phyloP scores from a whole-genome alignment of 2,888 invertebrate species.

The Patella depressa region DNA sequence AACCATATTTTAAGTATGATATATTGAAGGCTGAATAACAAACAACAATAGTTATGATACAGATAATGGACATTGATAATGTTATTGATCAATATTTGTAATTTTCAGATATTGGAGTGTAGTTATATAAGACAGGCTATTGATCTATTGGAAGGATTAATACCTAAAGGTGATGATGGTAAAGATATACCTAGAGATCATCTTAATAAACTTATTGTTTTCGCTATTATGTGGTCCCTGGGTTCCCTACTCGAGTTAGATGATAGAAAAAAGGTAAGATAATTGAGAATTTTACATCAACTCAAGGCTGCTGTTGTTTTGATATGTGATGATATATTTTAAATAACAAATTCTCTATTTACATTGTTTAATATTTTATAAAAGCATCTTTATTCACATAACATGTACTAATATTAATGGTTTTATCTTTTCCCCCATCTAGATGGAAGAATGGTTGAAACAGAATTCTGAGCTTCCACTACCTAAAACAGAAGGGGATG shows the following conservation, averaged over 20 bases:
- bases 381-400: too few species aligned
- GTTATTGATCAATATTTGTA: background rate
- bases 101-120: slow-evolving; percentile 83
- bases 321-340: too few species aligned
- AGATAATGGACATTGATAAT: background rate
- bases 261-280: slow-evolving; percentile 82
- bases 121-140: slow-evolving; percentile 84
- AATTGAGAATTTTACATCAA: too few species aligned
- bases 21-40: too few species aligned
- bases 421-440: background rate
- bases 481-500: slow-evolving; percentile 64
- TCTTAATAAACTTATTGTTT: slow-evolving; percentile 87
- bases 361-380: too few species aligned
- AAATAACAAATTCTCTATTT: too few species aligned
- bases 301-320: too few species aligned
- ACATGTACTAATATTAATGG: too few species aligned
- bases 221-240: slow-evolving; percentile 90
- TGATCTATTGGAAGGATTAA: slow-evolving; percentile 84
- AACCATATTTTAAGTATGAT: too few species aligned
- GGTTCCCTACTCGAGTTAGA: slow-evolving; percentile 89
- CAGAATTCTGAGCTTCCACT: slow-evolving; percentile 57
- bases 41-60: too few species aligned
- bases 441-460: slow-evolving; percentile 66
- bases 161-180: slow-evolving; percentile 77
- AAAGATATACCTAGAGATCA: slow-evolving; percentile 78